Evolutionary conservation across 2,797 vertebrate species (phyloP).

Genomic region (Lerista edwardsae): DNA sequence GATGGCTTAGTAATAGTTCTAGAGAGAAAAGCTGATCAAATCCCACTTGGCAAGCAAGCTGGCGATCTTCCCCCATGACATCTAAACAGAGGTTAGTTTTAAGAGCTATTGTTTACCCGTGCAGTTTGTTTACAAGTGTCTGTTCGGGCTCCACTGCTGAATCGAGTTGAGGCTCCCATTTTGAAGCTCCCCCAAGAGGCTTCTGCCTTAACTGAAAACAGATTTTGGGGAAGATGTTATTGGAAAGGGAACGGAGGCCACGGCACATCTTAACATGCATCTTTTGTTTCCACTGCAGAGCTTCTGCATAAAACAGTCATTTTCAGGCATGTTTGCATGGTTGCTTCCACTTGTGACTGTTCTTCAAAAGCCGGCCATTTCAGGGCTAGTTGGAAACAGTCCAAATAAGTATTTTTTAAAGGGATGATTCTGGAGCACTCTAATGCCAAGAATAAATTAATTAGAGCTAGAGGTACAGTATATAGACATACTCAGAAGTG

Average conservation of each 20-base stretch:
- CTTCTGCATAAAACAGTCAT: constrained; percentile 49
- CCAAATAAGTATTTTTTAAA: constrained; percentile 43
- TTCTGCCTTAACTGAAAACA: constrained; percentile 40
- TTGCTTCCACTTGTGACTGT: constrained; percentile 43
- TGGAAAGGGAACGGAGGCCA: constrained; percentile 36
- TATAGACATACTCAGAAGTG: too few relatives aligned
- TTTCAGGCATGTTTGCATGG: constrained; percentile 58
- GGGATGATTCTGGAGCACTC: constrained; percentile 48
- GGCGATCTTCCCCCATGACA: constrained; percentile 31
- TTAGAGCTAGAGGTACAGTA: not conserved
- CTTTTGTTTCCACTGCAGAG: constrained; percentile 59
- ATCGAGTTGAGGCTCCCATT: constrained; percentile 48
- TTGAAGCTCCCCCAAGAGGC: constrained; percentile 39
- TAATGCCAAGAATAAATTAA: constrained; percentile 30
- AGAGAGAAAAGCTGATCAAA: constrained; percentile 50
- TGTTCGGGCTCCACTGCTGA: constrained; percentile 21
- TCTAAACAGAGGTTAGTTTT: constrained; percentile 26
- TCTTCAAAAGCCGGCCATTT: constrained; percentile 50
- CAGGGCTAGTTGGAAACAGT: constrained; percentile 37
- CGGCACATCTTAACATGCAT: constrained; percentile 48
- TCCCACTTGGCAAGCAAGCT: constrained; percentile 35
- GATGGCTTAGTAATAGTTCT: constrained; percentile 44
- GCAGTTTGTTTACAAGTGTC: constrained; percentile 30
- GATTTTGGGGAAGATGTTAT: constrained; percentile 62
- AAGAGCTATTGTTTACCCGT: constrained; percentile 47